These are phyloP conservation scores for Notolabrus celidotus DNA, from an alignment of 2,797 vertebrate genomes.

Conservation along the genomic window DNA sequence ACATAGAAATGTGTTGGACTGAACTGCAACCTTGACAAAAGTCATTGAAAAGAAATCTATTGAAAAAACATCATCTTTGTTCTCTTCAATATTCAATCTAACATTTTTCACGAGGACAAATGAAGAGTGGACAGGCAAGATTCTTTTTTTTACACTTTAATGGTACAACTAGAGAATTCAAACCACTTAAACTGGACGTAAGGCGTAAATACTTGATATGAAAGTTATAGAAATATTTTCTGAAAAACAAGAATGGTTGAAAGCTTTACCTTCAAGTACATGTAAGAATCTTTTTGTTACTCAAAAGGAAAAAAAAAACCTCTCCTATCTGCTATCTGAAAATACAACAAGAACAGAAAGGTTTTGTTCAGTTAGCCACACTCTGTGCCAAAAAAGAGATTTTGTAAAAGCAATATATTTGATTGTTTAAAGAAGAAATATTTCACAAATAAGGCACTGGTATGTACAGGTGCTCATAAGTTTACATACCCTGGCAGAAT, in stretches of 20 bases:
- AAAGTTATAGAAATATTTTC: neutral
- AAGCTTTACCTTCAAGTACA: neutral
- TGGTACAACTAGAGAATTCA: neutral
- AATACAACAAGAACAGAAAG: too few species aligned
- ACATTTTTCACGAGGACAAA: conserved; percentile 11
- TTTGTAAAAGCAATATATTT: too few species aligned
- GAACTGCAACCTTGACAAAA: conserved; percentile 63
- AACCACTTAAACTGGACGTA: conserved; percentile 18
- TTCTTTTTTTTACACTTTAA: conserved; percentile 16
- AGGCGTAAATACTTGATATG: neutral
- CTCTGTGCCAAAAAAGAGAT: too few species aligned
- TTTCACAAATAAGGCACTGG: too few species aligned
- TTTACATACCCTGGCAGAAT: too few species aligned
- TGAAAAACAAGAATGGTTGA: neutral
- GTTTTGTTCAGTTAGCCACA: too few species aligned
- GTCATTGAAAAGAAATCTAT: conserved; percentile 45
- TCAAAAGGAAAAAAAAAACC: too few species aligned
- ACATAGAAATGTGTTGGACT: conserved; percentile 43
- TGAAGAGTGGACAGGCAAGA: conserved; percentile 27
- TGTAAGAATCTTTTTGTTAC: too few species aligned
- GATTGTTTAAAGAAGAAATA: too few species aligned
- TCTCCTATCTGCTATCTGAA: too few species aligned
- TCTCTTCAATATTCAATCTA: conserved; percentile 30
- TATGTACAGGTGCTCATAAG: too few species aligned
- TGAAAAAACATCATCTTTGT: conserved; percentile 47